Evolutionary conservation across 2,113 vertebrate species (phyloP).

Genomic region (Alligator mississippiensis): DNA sequence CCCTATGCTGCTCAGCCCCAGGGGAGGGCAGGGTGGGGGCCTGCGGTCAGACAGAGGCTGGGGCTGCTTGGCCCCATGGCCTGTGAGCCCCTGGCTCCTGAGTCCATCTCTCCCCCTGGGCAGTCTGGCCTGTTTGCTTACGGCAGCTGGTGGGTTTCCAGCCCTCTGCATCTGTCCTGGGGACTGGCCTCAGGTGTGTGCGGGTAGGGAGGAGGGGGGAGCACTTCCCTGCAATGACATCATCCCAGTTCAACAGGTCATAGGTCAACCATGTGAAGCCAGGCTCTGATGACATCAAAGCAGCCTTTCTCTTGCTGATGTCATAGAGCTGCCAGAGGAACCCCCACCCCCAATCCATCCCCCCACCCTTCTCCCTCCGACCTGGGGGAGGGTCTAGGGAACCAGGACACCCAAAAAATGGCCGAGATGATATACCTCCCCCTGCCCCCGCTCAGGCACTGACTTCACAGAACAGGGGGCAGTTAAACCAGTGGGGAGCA

Average conservation of each 20-base stretch:
- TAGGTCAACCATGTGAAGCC: background rate
- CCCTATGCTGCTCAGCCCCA: background rate
- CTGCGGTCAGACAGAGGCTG: background rate
- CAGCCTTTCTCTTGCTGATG: background rate
- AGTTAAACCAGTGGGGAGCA: background rate
- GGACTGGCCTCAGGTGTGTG: too few species aligned
- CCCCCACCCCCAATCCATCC: background rate
- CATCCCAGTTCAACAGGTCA: background rate
- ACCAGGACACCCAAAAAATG: background rate
- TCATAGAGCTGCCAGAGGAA: background rate
- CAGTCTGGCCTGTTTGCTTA: background rate
- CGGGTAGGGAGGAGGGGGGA: background rate
- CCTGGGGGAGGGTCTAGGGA: background rate
- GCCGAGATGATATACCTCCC: background rate
- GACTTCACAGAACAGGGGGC: too few species aligned
- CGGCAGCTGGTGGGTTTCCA: background rate
- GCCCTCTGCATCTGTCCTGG: too few species aligned
- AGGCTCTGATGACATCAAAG: accelerated
- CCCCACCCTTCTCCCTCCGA: background rate
- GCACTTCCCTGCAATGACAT: background rate
- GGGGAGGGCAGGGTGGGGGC: background rate
- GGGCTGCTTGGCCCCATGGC: background rate
- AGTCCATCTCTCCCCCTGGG: too few species aligned
- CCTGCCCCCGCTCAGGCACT: background rate
- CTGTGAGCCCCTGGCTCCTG: too few species aligned